Percentiles rank a stretch among this genome's conserved stretches.
phyloP scores from a whole-genome alignment of 2,797 vertebrate genomes.

The Tachyglossus aculeatus region DNA sequence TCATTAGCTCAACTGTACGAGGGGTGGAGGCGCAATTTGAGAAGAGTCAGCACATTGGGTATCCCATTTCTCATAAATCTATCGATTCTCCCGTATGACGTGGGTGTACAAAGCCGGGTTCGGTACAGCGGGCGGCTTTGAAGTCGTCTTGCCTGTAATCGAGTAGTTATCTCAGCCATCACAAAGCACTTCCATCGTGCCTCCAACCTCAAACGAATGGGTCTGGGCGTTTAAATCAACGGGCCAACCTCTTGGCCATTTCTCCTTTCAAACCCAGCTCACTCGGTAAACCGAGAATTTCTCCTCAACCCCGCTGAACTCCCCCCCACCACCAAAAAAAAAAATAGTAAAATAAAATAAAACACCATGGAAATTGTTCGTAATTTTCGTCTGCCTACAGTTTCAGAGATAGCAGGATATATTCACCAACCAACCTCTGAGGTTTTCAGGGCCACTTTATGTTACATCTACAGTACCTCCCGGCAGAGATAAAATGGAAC shows the following conservation, averaged over 20 bases:
- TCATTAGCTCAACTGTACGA: neutral
- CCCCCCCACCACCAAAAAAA: conserved; percentile 6
- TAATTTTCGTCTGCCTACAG: conserved; percentile 69
- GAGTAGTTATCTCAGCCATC: conserved; percentile 59
- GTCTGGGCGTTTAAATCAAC: conserved; percentile 60
- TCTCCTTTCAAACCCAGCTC: too few species aligned
- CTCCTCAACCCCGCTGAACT: too few species aligned
- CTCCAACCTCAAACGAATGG: conserved; percentile 52
- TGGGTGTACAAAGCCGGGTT: too few species aligned
- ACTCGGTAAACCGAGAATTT: too few species aligned
- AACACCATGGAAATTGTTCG: conserved; percentile 69
- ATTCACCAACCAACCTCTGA: conserved; percentile 41
- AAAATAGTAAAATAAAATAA: conserved; percentile 67
- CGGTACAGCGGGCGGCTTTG: conserved; percentile 55
- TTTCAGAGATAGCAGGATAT: conserved; percentile 70
- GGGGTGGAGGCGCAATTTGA: conserved; percentile 7
- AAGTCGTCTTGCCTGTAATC: conserved; percentile 41
- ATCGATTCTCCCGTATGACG: conserved; percentile 46
- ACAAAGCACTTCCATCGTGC: conserved; percentile 46
- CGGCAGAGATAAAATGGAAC: conserved; percentile 74
- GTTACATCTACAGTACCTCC: conserved; percentile 44
- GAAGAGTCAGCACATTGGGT: conserved; percentile 44
- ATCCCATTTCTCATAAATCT: conserved; percentile 28
- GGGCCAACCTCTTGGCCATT: too few species aligned
- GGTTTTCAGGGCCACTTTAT: conserved; percentile 62